Base-by-base conservation (phyloP, 2,888 invertebrate species). In the Tachina grossa region DNA sequence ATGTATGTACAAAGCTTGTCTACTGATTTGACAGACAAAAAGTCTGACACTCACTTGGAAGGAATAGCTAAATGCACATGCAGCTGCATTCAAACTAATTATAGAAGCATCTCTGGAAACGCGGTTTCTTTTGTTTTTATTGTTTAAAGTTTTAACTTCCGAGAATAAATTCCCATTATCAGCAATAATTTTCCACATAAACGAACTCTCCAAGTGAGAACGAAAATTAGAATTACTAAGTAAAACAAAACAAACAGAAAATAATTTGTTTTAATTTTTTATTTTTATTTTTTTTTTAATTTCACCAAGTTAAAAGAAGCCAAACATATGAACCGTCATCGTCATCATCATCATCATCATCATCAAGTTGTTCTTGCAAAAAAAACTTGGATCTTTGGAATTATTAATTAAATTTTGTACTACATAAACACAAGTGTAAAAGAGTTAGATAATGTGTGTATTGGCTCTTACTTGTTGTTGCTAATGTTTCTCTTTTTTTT, bases 121-220 rank as follows among this genome's bases (percentile, higher is more conserved):
- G 5, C 6, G 0, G 31, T 39, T 66, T 31, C 9, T 74, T 13
- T 74, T 63, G 3, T 51, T 53, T 71, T 72, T 39, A 68, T 53
- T 59, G 16, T 43, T 43, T 53, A 47, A 59, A 11, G 49, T 68
- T 59, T 77, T 57, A 51, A 49, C 39, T 61, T 41, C 16, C 65
- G 72, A 75, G 80, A 83, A 76, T 71, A 61, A n/a, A 59, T 66
- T 83, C 71, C 79, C 68, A 63, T 74, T 72, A 77, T 77, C 75
- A 63, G 53, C 68, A 80, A 80, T 51, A 72, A 66, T 45, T 68
- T 80, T 83, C 63, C 72, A 72, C 53, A 72, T 65, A 78, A 81
- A 76, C 53, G 72, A 65, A 51, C 59, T 47, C 47, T 53, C 49
- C 51, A 51, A 16, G 41, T 14, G 66, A 72, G 55, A 51, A 49